These are phyloP conservation scores for Myotis pilosus DNA, from an alignment of 2,797 vertebrate species.

Conservation along the genomic window DNA sequence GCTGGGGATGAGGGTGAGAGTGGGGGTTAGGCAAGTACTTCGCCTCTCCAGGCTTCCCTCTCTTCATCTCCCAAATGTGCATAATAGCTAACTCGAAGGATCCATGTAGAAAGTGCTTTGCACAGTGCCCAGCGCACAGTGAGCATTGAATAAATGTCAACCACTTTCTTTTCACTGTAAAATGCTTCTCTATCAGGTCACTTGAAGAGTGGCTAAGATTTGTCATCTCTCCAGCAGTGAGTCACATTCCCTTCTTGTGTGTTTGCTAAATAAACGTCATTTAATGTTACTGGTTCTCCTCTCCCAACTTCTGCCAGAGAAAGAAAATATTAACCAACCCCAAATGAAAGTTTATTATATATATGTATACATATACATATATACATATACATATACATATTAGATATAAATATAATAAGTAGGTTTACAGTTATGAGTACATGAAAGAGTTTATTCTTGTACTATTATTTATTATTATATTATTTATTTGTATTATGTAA, in stretches of 20 bases:
- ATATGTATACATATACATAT: not conserved
- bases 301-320: conserved; percentile 3
- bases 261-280: conserved; percentile 28
- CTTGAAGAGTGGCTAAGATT: conserved; percentile 33
- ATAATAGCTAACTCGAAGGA: not conserved
- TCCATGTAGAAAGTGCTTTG: not conserved
- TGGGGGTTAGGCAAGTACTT: not conserved
- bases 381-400: not conserved
- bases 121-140: not conserved
- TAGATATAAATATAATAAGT: no score
- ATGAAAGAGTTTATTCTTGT: not conserved
- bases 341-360: not conserved
- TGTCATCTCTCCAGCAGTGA: not conserved
- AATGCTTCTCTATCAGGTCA: conserved; percentile 36
- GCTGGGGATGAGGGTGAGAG: not conserved
- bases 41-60: not conserved
- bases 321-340: conserved; percentile 18
- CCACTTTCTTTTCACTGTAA: not conserved
- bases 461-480: not conserved
- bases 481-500: not conserved
- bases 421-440: not conserved
- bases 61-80: not conserved
- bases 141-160: not conserved
- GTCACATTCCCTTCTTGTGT: not conserved
- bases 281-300: conserved; percentile 4